Evolutionary conservation across 2,797 vertebrate species (phyloP), one percentile per base, ranked within the genome.

Genomic region (Fistularia commersonii): DNA sequence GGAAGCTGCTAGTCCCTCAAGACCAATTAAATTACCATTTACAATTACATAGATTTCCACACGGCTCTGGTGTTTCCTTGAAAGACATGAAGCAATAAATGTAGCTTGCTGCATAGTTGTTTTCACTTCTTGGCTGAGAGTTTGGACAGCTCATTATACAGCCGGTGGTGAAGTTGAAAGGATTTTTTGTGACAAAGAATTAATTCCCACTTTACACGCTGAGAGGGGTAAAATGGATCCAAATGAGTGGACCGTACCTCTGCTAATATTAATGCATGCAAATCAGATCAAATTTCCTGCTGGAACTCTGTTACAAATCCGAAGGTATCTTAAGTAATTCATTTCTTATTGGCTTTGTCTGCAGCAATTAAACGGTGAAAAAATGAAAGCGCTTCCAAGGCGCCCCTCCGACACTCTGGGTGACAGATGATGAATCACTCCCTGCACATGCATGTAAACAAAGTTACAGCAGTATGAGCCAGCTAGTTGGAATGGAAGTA

Each of bases 201-300:
- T 23, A 23, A 23, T 23, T 81, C 70, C 51, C 40, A 23, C 50
- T 72, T 61, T 55, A 49, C 72, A 57, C 55, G 69, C 61, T 64
- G 12, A 53, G 23, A 36, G 15, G 11, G 71, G 56, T 13, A 47
- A 79, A 78, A 66, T 15, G 11, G 39, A 69, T 36, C 41, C 40
- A 45, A 41, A 47, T 53, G 49, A 52, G 52, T 36, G 9, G 42
- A 50, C 77, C 71, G 51, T 59, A 64, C 49, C 44, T 61, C 54
- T 66, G 59, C 54, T 61, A 48, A 54, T 69, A 73, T 32, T 77
- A 77, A 85, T 76, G 65, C 15, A 51, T 66, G 59, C 53, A 84
- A 73, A 88, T 83, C 56, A 75, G 61, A 36, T 57, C 79, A 81
- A 64, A 84, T 78, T 79, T 68, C 70, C 67, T 23, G 1, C 37